Evolutionary conservation across 2,797 vertebrate genomes (phyloP), one percentile per base, ranked within the genome.

Genomic region (Oceanodroma leucorhoa): DNA sequence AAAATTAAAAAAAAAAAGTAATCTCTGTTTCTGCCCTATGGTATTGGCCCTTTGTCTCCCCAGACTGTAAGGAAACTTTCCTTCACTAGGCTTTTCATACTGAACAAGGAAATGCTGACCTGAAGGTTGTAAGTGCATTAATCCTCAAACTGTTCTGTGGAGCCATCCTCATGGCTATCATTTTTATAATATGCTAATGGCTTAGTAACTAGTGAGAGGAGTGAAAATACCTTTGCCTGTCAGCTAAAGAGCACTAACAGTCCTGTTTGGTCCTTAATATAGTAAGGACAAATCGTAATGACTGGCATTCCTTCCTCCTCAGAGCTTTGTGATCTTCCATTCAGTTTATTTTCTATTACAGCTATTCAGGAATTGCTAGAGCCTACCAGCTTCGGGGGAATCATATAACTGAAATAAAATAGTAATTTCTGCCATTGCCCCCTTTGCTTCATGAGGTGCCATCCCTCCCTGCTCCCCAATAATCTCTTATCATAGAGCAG

Each of bases 401-500:
- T 84, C 14, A 3, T 16, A 0, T 64, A 55, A 78, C 13, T 62
- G 45, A 61, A 87, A 61, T 30, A n/a, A 67, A 53, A 16, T 0
- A 67, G 19, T 18, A 0, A 7, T 57, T 53, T 71, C 36, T 85
- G 45, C 23, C 4, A 0, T 51, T 8, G 57, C 11, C 7, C 3
- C 1, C 5, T 27, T 66, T 53, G 18, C 38, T 67, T 67, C 5
- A 1, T 51, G 51, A 75, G 18, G 17, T n/a, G 20, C 11, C 22
- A 9, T 29, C 9, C 18, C 6, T 71, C 7, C 6, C 7, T 41
- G 17, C 19, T 69, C 30, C 34, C 29, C 24, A 7, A 0, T 9
- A 55, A 38, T 45, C 11, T 40, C 36, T 66, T 0, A 0, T 41
- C 9, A 5, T 2, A 41, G 3, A 53, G 9, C 57, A 26, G 36